These are phyloP conservation scores for Silurus lanzhouensis DNA, from an alignment of 2,797 vertebrate genomes.

Conservation along the genomic window DNA sequence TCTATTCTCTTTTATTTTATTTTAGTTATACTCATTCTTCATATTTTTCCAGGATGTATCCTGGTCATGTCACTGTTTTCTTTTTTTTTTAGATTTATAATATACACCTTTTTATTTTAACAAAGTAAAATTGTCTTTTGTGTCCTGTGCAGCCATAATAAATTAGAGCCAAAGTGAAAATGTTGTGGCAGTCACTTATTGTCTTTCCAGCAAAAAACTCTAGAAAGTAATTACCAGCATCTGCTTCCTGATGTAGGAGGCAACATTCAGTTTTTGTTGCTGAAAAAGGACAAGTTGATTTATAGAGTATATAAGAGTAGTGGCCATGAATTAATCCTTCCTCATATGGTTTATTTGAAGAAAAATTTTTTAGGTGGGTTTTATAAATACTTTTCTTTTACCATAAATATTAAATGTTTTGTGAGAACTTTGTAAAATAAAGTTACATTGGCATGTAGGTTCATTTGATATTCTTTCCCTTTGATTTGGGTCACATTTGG, in stretches of 20 bases:
- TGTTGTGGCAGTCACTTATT: neutral
- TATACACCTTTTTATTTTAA: neutral
- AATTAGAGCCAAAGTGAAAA: constrained; percentile 7
- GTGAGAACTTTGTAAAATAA: neutral
- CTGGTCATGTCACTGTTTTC: no score
- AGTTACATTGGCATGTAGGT: neutral
- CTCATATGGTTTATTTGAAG: no score
- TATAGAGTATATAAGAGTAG: constrained; percentile 53
- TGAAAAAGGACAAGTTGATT: constrained; percentile 66
- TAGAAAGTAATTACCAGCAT: constrained; percentile 6
- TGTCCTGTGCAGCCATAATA: neutral
- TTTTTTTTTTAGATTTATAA: neutral
- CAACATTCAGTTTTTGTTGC: constrained; percentile 49
- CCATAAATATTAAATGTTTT: neutral
- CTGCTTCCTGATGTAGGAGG: constrained; percentile 50
- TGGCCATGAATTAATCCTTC: neutral
- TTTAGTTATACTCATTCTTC: neutral
- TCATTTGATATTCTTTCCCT: neutral
- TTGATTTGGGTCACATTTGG: neutral
- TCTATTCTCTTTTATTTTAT: constrained; percentile 1
- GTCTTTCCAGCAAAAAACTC: neutral
- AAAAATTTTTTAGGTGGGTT: neutral
- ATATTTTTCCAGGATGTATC: neutral
- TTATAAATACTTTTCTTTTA: neutral
- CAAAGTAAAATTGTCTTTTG: constrained; percentile 2